Base-by-base conservation (phyloP, 2,888 invertebrate genomes). In the Synanthedon myopaeformis region DNA sequence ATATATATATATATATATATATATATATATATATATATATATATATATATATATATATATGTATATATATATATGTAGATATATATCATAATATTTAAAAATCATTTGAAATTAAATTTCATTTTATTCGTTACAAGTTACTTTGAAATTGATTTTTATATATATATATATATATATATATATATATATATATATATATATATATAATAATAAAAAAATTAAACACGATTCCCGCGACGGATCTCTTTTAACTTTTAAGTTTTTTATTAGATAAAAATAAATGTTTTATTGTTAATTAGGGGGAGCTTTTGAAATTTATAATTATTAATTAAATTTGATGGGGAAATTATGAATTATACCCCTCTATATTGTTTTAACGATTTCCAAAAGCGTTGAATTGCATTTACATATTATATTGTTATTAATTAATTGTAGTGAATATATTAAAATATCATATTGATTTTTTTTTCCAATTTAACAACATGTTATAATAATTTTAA, bases 341-440 rank as follows among this genome's bases (percentile, higher is more conserved):
- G 77, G 75, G 65, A 67, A 74, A 77, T 77, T 78, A 66, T 67
- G 63, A 76, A 77, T 78, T 78, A n/a, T 69, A 51, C 64, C 74
- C 76, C 69, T 57, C 53, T 55, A 60, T 61, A 58, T 63, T 65
- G 66, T 68, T 71, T 64, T 58, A 61, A 55, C 53, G 61, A 52
- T 56, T 59, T 61, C 56, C 57, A 57, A 57, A 55, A 56, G 23
- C 55, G 60, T 62, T 62, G 10, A 35, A 35, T 8, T 35, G 35
- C 35, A 35, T 35, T 35, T 35, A 62, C 64, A 65, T 67, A 65
- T 23, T 23, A 23, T 70, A 65, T 67, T 69, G 64, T 65, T 63
- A 61, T 61, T 52, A 49, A 49, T 13, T 13, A 12, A n/a, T 12
- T 45, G 13, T 45, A 45, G n/a, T 45, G 13, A 45, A 45, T 13